Conservation (phyloP, 2,888 invertebrate species). For the Ephialtes manifestator region DNA sequence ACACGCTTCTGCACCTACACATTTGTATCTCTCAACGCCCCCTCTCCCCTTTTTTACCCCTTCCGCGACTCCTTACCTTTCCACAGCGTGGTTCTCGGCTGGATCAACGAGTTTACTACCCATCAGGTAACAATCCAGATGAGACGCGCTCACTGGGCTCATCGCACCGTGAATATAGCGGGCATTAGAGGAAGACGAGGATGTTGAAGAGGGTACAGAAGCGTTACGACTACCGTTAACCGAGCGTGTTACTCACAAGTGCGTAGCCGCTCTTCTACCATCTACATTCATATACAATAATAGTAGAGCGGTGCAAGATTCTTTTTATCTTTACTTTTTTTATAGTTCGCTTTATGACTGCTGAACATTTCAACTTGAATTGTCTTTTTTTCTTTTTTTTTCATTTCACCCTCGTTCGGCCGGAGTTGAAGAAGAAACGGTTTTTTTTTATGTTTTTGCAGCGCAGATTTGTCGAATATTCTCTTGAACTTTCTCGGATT, state of each 20-base stretch:
- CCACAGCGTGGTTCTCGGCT: slow-evolving; percentile 27
- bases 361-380: neutral
- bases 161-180: slow-evolving; percentile 45
- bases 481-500: no score
- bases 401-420: neutral
- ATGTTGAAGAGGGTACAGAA: slow-evolving; percentile 22
- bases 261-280: slow-evolving; percentile 15
- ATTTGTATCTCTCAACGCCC: neutral
- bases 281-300: neutral
- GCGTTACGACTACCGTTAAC: slow-evolving; percentile 45
- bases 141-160: slow-evolving; percentile 33
- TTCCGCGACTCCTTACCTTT: slow-evolving; percentile 45
- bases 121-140: slow-evolving; percentile 55
- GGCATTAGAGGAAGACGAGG: slow-evolving; percentile 24
- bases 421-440: neutral
- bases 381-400: neutral
- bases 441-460: neutral
- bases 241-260: slow-evolving; percentile 33
- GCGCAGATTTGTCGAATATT: no score
- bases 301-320: neutral
- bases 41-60: neutral
- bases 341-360: neutral
- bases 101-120: slow-evolving; percentile 56
- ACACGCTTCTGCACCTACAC: slow-evolving; percentile 18
- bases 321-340: neutral